Conservation (phyloP, 2,888 invertebrate species). For the Criorhina ranunculi region DNA sequence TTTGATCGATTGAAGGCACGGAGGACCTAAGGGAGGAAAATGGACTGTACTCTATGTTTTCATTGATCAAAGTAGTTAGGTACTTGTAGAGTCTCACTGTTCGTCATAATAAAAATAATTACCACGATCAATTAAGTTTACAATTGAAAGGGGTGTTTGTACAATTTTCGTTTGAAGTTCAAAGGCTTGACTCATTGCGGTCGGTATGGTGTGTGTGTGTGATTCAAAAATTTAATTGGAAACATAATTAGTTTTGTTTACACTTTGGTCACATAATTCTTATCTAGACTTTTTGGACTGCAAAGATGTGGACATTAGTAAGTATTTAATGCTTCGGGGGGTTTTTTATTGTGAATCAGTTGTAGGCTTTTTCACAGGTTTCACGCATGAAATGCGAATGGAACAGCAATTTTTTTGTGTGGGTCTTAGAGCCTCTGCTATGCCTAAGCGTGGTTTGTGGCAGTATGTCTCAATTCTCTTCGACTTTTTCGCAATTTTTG, state of each 20-base stretch:
- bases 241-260: not conserved
- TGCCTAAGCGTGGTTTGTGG: no score
- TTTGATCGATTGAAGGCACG: not conserved
- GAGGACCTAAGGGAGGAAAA: not conserved
- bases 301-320: not conserved
- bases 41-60: no score
- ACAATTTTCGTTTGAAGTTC: not conserved
- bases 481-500: no score
- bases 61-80: not conserved
- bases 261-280: slow-evolving; percentile 3
- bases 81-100: not conserved
- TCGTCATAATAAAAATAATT: not conserved
- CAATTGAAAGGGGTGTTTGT: not conserved
- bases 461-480: no score
- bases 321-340: not conserved
- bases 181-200: not conserved
- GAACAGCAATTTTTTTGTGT: no score
- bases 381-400: no score
- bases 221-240: no score
- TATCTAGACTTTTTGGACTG: not conserved
- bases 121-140: slow-evolving; percentile 4
- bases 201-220: no score
- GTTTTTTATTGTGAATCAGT: not conserved
- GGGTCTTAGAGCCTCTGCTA: no score
- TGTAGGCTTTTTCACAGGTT: not conserved